Conservation (phyloP, 2,888 invertebrate genomes). For the Andrena bicolor region DNA sequence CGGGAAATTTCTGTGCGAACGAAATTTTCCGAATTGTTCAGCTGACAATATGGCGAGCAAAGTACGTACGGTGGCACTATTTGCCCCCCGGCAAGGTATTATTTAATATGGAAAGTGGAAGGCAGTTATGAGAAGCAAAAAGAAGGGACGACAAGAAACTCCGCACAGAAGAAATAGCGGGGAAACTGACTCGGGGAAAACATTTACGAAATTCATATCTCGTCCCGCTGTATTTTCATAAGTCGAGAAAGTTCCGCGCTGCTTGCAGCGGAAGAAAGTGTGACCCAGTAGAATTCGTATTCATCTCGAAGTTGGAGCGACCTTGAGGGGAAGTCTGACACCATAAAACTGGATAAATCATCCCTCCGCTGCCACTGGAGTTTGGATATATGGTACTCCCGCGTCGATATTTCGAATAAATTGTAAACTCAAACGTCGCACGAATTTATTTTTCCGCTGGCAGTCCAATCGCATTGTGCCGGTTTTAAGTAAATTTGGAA, state of each 20-base stretch:
- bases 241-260: constrained; percentile 11
- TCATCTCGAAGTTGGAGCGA: constrained; percentile 19
- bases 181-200: constrained; percentile 5
- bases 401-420: background rate
- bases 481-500: background rate
- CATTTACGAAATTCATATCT: constrained; percentile 23
- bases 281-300: constrained; percentile 9
- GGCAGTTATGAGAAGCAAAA: background rate
- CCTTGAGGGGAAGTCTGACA: constrained; percentile 2
- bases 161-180: background rate
- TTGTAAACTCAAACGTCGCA: background rate
- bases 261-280: constrained; percentile 4
- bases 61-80: too few relatives aligned
- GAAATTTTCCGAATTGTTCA: too few relatives aligned
- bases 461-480: background rate
- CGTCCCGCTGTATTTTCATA: constrained; percentile 6
- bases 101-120: constrained; percentile 8
- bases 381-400: background rate
- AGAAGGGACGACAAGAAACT: background rate
- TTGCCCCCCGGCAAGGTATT: too few relatives aligned
- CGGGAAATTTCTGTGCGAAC: too few relatives aligned
- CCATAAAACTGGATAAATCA: constrained; percentile 12
- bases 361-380: background rate
- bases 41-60: too few relatives aligned
- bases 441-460: background rate